Percentiles rank a stretch among this genome's conserved stretches.
phyloP scores from a whole-genome alignment of 1,140 invertebrate genomes.

The Laupala kohalensis region DNA sequence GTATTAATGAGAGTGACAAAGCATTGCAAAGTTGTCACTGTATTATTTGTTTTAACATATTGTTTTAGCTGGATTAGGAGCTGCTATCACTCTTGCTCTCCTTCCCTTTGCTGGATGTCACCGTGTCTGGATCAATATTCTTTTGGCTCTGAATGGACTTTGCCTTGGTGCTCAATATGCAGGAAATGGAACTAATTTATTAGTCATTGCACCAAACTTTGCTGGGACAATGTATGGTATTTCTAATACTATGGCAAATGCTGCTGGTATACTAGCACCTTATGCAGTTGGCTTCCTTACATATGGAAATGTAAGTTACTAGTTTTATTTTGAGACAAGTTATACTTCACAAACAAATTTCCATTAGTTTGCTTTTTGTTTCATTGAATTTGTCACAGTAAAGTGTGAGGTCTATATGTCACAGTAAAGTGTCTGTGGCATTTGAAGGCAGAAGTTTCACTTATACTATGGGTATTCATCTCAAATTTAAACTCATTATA shows the following conservation, averaged over 20 bases:
- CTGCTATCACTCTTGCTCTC: constrained; percentile 56
- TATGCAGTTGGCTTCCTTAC: constrained; percentile 51
- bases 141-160: constrained; percentile 54
- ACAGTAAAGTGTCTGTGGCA: no score
- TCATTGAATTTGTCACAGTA: no score
- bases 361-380: no score
- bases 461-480: no score
- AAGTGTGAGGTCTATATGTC: no score
- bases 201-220: constrained; percentile 70
- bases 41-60: no score
- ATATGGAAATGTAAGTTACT: constrained; percentile 15
- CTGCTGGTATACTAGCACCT: constrained; percentile 76
- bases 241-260: constrained; percentile 74
- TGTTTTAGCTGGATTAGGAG: constrained; percentile 46
- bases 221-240: constrained; percentile 81
- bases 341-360: no score
- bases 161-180: constrained; percentile 61
- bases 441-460: no score
- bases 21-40: no score
- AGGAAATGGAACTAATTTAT: constrained; percentile 76
- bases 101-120: constrained; percentile 67
- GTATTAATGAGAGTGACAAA: no score
- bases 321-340: neutral
- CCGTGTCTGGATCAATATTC: constrained; percentile 48
- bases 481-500: no score